A percentile compares a stretch with the other conserved stretches of the same genome.
phyloP scores from a whole-genome alignment of 2,888 invertebrate genomes.

The Anodontia alba region DNA sequence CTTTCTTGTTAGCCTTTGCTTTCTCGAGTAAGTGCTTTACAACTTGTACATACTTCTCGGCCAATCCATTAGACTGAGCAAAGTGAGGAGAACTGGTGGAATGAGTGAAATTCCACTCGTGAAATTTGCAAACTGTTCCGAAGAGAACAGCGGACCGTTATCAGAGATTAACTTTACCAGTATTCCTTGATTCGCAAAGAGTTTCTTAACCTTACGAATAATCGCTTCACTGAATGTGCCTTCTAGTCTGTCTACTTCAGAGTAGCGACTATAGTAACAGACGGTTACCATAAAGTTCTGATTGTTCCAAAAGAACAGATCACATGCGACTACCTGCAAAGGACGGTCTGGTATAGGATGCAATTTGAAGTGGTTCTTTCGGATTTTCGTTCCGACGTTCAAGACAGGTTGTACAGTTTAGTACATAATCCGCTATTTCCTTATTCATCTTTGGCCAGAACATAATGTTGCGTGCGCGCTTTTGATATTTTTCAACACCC shows the following conservation, averaged over 20 bases:
- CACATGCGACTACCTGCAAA: background rate
- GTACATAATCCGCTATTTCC: background rate
- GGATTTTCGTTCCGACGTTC: too few relatives aligned
- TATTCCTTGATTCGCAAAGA: constrained; percentile 52
- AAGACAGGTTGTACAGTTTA: background rate
- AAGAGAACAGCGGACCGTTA: constrained; percentile 51
- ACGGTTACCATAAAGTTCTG: constrained; percentile 40
- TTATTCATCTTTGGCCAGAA: background rate
- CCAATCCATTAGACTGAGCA: too few relatives aligned
- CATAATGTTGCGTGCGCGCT: background rate
- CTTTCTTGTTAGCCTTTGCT: constrained; percentile 24
- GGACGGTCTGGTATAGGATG: background rate
- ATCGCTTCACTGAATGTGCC: constrained; percentile 36
- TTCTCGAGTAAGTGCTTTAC: constrained; percentile 47
- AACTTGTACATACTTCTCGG: too few relatives aligned
- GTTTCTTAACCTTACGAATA: constrained; percentile 46
- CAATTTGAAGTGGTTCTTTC: background rate
- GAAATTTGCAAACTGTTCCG: constrained; percentile 40
- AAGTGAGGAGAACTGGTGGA: constrained; percentile 42
- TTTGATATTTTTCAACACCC: constrained; percentile 28
- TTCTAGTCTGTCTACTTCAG: constrained; percentile 46
- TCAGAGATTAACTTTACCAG: constrained; percentile 42
- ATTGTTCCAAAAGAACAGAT: background rate
- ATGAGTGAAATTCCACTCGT: constrained; percentile 47
- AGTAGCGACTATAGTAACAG: too few relatives aligned